Percentiles rank a stretch among this genome's conserved stretches.
Evolutionary conservation across 2,888 invertebrate species (phyloP).

Genomic region (Rhimphoctona megacephalus): DNA sequence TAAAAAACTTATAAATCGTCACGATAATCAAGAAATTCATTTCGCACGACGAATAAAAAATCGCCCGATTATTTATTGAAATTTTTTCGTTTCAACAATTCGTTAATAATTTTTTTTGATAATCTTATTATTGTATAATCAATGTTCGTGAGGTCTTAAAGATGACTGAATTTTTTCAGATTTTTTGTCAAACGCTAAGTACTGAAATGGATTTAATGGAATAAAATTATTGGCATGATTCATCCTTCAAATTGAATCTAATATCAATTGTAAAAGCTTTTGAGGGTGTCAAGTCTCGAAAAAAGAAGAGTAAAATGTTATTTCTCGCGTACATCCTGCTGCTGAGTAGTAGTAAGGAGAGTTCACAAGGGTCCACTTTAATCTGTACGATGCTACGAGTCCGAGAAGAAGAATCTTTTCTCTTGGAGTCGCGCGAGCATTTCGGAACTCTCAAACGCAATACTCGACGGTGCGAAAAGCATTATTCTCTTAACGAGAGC

Average conservation of each 20-base stretch:
- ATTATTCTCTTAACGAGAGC: conserved; percentile 77
- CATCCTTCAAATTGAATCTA: neutral
- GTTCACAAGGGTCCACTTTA: conserved; percentile 53
- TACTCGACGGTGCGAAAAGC: conserved; percentile 70
- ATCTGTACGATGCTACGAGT: conserved; percentile 49
- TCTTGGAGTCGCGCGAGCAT: conserved; percentile 41
- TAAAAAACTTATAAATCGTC: too few species aligned
- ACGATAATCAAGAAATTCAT: too few species aligned
- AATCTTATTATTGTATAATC: too few species aligned
- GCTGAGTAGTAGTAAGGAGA: neutral
- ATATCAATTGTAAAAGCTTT: neutral
- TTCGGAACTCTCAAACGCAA: conserved; percentile 41
- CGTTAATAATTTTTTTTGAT: too few species aligned
- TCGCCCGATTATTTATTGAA: neutral
- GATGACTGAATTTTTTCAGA: too few species aligned
- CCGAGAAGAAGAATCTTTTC: conserved; percentile 48
- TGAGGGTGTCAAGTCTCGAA: neutral
- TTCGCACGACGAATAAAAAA: too few species aligned
- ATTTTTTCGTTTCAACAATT: too few species aligned
- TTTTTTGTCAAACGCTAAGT: neutral
- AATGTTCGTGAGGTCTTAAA: too few species aligned
- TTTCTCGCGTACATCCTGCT: conserved; percentile 43
- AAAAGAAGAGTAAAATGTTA: conserved; percentile 43
- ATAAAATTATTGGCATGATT: neutral
- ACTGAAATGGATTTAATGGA: neutral